Base-by-base conservation (phyloP, 2,888 invertebrate species). In the Elaeidobius kamerunicus region DNA sequence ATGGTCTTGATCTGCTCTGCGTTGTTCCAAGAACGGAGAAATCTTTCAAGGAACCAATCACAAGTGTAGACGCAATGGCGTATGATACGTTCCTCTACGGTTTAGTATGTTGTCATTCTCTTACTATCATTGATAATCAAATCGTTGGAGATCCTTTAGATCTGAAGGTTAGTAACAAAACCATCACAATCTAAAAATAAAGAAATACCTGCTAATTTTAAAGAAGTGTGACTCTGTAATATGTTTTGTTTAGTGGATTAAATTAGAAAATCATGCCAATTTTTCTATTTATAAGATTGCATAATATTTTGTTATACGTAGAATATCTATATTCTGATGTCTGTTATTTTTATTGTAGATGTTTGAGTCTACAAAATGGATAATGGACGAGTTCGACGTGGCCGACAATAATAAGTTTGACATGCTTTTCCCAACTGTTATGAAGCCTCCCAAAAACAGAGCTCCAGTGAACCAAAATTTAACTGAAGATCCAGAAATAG, bases 321-420 rank as follows among this genome's bases (percentile, higher is more conserved):
- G n/a, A n/a, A n/a, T n/a, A n/a, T n/a, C n/a, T n/a, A n/a, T n/a
- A n/a, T n/a, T n/a, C n/a, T n/a, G n/a, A n/a, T n/a, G n/a, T n/a
- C n/a, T n/a, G n/a, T n/a, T n/a, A n/a, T n/a, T n/a, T n/a, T n/a
- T n/a, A 27, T 60, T 69, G 2, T 71, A 88, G 81, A 95, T 98
- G 94, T 98, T 97, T 70, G 90, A 95, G 64, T 90, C 93, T 0
- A 95, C 96, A 0, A 88, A 87, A 17, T 97, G 96, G 96, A 75
- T 78, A 2, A 71, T 95, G 50, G 94, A 95, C 65, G 94, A 96
- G 67, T 88, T 89, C 0, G 87, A 89, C 42, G 84, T 88, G 3
- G 86, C 86, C 0, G 93, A 94, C 63, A 84, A 82, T 28, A 82
- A 85, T 27, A 91, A 91, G 71, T 95, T 88, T 73, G 90, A 94